Evolutionary conservation across 2,888 invertebrate genomes (phyloP).

Genomic region (Chaitophorus viminalis): DNA sequence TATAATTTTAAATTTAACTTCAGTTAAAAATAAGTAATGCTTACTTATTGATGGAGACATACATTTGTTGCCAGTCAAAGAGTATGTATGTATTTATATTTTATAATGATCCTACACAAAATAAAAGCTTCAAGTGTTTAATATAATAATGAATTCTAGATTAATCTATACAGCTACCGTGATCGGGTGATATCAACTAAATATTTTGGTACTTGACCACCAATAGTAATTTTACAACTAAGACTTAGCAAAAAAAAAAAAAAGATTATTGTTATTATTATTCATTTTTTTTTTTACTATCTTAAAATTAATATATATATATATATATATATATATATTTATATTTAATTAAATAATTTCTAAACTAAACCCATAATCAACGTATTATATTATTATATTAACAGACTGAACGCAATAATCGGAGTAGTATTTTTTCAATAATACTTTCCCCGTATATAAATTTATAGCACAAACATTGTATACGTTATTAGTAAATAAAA

Average conservation of each 20-base stretch:
- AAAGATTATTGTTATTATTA: neutral
- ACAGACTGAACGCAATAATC: slow-evolving; percentile 20
- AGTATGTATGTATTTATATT: neutral
- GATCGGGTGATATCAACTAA: slow-evolving; percentile 9
- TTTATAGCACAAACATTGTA: slow-evolving; percentile 13
- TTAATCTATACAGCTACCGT: slow-evolving; percentile 26
- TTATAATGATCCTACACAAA: neutral
- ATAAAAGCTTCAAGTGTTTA: slow-evolving; percentile 28
- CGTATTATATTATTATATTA: neutral
- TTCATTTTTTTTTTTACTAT: slow-evolving; percentile 9
- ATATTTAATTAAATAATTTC: neutral
- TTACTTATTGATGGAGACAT: neutral
- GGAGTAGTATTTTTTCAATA: neutral
- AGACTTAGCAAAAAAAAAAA: neutral
- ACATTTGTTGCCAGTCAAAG: neutral
- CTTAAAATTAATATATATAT: slow-evolving; percentile 5
- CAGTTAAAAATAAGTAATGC: neutral
- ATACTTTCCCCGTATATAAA: neutral
- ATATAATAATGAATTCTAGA: slow-evolving; percentile 26
- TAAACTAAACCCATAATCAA: slow-evolving; percentile 21
- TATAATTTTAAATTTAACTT: slow-evolving; percentile 11
- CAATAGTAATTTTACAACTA: slow-evolving; percentile 4
- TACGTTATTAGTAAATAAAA: slow-evolving; percentile 2
- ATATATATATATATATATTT: neutral
- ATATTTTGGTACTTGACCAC: slow-evolving; percentile 1